Base-by-base conservation (phyloP, 2,888 invertebrate genomes). In the Eilema caniola region DNA sequence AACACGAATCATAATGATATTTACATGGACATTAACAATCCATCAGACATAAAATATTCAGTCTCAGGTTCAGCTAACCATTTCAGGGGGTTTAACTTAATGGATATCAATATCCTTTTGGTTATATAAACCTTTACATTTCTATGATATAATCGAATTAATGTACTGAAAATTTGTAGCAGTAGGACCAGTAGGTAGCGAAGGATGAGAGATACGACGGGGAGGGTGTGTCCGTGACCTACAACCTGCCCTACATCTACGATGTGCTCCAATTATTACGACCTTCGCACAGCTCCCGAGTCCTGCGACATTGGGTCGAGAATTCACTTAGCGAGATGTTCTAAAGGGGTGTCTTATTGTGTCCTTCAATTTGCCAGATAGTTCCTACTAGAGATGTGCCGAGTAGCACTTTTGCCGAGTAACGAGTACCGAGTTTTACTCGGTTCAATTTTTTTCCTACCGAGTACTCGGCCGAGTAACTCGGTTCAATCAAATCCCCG, bases 241-340 rank as follows among this genome's bases (percentile, higher is more conserved):
- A 86, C 77, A 80, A 75, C 83, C 85, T 86, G 92, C 85, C 89
- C 93, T 89, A 91, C 86, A 92, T 92, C 77, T 86, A 78, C 86
- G 88, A 85, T 84, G 86, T 89, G 94, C 84, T 91, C 94, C 90
- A 93, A 93, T 93, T 93, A 90, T 88, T 74, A 78, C 80, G 91
- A 88, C 93, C 93, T 93, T 90, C 90, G 77, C 80, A 83, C 79
- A 73, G 83, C 84, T 80, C 83, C 79, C 77, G 83, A 84, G 84
- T 89, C 90, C 91, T 89, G 85, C 83, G 86, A 85, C 86, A 88
- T 87, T 89, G 85, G 73, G 76, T 70, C 79, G 72, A 57, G 41
- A 73, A 75, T 71, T 59, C 66, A 67, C 63, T 75, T 60, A 68
- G 60, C 70, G 70, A 69, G 60, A 69, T 59, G 59, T 37, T 80